phyloP scores from a whole-genome alignment of 2,888 invertebrate species.

The Lampropteryx suffumata region DNA sequence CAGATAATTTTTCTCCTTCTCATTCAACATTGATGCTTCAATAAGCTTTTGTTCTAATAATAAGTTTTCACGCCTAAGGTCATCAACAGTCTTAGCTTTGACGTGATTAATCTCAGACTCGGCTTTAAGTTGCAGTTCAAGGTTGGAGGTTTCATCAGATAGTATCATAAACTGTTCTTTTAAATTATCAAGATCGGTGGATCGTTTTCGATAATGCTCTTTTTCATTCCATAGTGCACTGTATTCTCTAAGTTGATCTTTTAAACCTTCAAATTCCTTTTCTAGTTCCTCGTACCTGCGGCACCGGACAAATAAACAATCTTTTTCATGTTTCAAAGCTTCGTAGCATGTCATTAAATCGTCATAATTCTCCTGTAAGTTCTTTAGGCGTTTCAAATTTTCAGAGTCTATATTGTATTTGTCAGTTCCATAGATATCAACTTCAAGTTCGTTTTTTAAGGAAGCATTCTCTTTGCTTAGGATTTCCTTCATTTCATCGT shows the following conservation, averaged over 20 bases:
- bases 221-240: slow-evolving; percentile 70
- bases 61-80: slow-evolving; percentile 60
- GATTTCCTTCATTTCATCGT: slow-evolving; percentile 72
- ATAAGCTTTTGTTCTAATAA: slow-evolving; percentile 61
- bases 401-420: slow-evolving; percentile 57
- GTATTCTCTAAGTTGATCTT: slow-evolving; percentile 61
- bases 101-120: slow-evolving; percentile 68
- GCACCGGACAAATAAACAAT: slow-evolving; percentile 53
- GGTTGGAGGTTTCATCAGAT: slow-evolving; percentile 63
- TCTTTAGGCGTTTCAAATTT: slow-evolving; percentile 65
- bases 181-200: slow-evolving; percentile 61
- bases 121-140: slow-evolving; percentile 67
- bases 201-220: slow-evolving; percentile 67
- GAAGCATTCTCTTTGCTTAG: slow-evolving; percentile 52
- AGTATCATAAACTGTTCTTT: slow-evolving; percentile 68
- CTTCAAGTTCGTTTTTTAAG: slow-evolving; percentile 38
- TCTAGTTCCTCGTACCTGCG: slow-evolving; percentile 62
- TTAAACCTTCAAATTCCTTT: slow-evolving; percentile 56
- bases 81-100: slow-evolving; percentile 58
- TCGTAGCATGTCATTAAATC: slow-evolving; percentile 68
- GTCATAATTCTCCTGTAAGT: slow-evolving; percentile 65
- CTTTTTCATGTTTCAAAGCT: slow-evolving; percentile 63
- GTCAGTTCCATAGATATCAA: slow-evolving; percentile 42
- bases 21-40: slow-evolving; percentile 55
- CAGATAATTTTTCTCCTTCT: slow-evolving; percentile 75